Percentiles rank a stretch among this genome's conserved stretches.
Conservation (phyloP, 2,797 vertebrate species). For the Lemur catta region DNA sequence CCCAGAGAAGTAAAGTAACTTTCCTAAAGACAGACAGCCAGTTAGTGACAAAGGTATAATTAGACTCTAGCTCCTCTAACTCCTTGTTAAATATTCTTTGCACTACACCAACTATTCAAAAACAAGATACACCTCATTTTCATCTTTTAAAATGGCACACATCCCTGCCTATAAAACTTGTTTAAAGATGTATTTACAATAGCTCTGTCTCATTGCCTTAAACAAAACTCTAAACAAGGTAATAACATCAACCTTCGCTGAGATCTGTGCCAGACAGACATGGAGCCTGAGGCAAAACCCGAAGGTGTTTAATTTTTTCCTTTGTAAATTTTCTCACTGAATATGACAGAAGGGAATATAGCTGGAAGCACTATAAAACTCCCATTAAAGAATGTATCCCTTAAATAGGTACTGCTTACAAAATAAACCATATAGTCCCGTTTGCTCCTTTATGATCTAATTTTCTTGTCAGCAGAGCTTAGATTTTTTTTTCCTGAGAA, state of each 20-base stretch:
- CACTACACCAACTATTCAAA: not conserved
- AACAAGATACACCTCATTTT: not conserved
- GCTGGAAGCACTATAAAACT: not conserved
- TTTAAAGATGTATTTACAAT: slow-evolving; percentile 22
- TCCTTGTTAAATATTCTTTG: not conserved
- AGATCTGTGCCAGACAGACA: slow-evolving; percentile 38
- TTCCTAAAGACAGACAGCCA: not conserved
- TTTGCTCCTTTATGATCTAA: slow-evolving; percentile 60
- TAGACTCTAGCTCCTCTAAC: not conserved
- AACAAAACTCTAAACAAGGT: slow-evolving; percentile 54
- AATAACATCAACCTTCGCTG: not conserved
- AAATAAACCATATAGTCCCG: slow-evolving; percentile 21
- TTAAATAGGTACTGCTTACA: slow-evolving; percentile 46
- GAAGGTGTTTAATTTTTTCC: slow-evolving; percentile 36
- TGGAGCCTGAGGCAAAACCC: slow-evolving; percentile 49
- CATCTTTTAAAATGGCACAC: not conserved
- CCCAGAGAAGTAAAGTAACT: not conserved
- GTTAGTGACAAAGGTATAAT: not conserved
- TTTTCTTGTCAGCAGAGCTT: slow-evolving; percentile 34
- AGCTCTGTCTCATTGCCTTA: not conserved
- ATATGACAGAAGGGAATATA: slow-evolving; percentile 29
- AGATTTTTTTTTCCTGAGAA: not conserved
- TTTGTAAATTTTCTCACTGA: slow-evolving; percentile 54
- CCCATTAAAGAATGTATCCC: slow-evolving; percentile 45
- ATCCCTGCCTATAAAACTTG: not conserved